Base-by-base conservation (phyloP, 2,113 vertebrate species). In the Craseonycteris thonglongyai region DNA sequence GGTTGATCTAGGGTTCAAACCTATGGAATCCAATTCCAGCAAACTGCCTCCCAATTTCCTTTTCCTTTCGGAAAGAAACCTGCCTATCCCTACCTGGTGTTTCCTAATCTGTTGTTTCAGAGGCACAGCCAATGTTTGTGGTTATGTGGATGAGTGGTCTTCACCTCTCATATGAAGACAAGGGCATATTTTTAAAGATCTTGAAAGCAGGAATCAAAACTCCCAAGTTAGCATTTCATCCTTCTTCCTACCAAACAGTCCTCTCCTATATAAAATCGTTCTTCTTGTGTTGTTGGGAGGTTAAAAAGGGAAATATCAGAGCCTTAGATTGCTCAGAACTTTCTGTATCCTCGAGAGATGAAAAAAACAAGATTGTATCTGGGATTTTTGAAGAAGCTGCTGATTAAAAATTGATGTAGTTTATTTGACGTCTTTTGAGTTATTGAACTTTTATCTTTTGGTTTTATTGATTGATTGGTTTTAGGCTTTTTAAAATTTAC, bases 381-480 rank as follows among this genome's bases (percentile, higher is more conserved):
- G 51, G 51, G 8, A 12, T 42, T 87, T 93, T 72, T 86, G 11
- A 92, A 69, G 45, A 88, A 28, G 35, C 28, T 80, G 26, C 33
- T 56, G 45, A 84, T 89, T 65, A 63, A 89, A 81, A 86, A 56
- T 35, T 28, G 71, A 3, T 56, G 47, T 75, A 9, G 59, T 61
- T 81, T 51, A 42, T 72, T 78, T 45, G 21, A 59, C 59, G 7
- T 91, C 88, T 91, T 35, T 51, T 85, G 82, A 85, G 81, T 81
- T 80, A 92, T 22, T 54, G 9, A 88, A 79, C 69, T 87, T 94
- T 74, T 86, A 18, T 63, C 51, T 85, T 93, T 84, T n/a, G 28
- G 2, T 66, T 93, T 88, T 42, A 84, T 28, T 92, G n/a, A n/a
- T n/a, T n/a, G n/a, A n/a, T 94, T 49, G 61, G 92, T 80, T 94